A percentile compares a stretch with the other conserved stretches of the same genome.
Conservation (phyloP, 2,113 vertebrate genomes). For the Pyxicephalus adspersus region DNA sequence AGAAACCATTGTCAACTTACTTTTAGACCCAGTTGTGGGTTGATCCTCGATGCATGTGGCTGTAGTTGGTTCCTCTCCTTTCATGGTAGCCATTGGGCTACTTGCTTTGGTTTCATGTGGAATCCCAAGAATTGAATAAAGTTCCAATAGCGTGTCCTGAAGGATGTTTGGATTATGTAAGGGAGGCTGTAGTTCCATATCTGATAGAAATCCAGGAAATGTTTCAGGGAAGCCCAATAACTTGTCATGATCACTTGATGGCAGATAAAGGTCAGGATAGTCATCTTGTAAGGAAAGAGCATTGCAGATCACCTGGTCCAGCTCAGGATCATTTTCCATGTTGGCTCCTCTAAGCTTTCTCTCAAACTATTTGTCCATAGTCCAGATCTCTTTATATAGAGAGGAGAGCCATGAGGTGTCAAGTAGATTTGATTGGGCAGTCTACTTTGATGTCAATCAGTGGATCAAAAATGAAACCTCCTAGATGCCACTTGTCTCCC, state of each 20-base stretch:
- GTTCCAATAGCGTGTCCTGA: constrained; percentile 17
- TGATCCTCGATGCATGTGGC: neutral
- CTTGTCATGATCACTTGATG: neutral
- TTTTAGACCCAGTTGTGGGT: neutral
- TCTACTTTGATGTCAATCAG: neutral
- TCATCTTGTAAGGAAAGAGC: constrained; percentile 35
- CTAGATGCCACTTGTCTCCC: neutral
- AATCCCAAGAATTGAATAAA: constrained; percentile 5
- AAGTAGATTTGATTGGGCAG: neutral
- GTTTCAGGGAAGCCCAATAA: neutral
- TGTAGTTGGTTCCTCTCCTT: neutral
- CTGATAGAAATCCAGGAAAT: neutral
- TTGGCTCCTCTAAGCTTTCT: neutral
- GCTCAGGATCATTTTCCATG: constrained; percentile 27
- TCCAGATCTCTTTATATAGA: neutral
- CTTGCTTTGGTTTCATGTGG: neutral
- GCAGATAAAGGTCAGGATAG: neutral
- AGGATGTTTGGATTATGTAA: neutral
- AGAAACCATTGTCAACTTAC: constrained; percentile 6
- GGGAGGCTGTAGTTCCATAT: neutral
- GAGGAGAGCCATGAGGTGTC: neutral
- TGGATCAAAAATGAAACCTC: neutral
- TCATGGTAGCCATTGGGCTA: neutral
- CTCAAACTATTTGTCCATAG: neutral
- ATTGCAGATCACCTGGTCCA: constrained; percentile 22